These are phyloP conservation scores for Trichogramma dendrolimi DNA, from an alignment of 2,888 invertebrate species.

Conservation along the genomic window DNA sequence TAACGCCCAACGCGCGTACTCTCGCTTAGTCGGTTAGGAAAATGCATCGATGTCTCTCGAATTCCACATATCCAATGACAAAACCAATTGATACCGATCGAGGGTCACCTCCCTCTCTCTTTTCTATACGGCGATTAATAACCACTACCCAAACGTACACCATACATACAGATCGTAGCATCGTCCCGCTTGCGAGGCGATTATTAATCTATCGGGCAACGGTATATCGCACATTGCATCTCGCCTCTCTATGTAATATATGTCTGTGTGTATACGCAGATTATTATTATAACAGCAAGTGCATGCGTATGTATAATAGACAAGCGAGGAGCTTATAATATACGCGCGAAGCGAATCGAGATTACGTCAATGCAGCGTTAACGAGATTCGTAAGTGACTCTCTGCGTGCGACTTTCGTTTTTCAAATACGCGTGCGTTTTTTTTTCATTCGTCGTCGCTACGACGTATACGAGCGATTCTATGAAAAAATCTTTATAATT, in stretches of 20 bases:
- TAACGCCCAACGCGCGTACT: neutral
- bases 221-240: no score
- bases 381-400: slow-evolving; percentile 19
- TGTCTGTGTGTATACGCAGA: neutral
- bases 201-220: neutral
- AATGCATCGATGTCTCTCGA: no score
- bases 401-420: slow-evolving; percentile 8
- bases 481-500: no score
- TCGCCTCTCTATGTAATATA: neutral
- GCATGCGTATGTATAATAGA: no score
- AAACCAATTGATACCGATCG: slow-evolving; percentile 12
- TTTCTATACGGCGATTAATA: slow-evolving; percentile 13
- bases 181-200: slow-evolving; percentile 19
- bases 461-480: no score
- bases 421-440: no score
- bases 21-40: no score
- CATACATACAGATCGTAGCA: slow-evolving; percentile 10
- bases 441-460: no score
- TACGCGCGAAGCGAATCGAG: slow-evolving; percentile 15
- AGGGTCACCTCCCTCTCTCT: neutral
- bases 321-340: slow-evolving; percentile 11
- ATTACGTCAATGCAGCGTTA: slow-evolving; percentile 18
- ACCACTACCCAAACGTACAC: no score
- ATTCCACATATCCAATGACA: no score
- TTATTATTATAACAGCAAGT: neutral